Evolutionary conservation across 2,113 vertebrate genomes (phyloP).

Genomic region (Mesoclemmys tuberculata): DNA sequence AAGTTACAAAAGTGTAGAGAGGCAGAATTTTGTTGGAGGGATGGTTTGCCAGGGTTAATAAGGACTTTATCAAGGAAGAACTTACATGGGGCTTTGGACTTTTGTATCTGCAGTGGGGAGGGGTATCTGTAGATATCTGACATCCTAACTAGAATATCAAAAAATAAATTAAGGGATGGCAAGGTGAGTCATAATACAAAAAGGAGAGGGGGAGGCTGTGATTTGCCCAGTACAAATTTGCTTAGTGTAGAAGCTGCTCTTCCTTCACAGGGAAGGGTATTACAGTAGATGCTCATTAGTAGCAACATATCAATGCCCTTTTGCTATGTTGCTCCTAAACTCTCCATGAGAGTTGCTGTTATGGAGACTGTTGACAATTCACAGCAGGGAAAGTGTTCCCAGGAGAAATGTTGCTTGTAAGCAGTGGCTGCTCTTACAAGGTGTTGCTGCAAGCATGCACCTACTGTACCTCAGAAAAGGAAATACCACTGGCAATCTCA

Average conservation of each 20-base stretch:
- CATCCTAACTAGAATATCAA: neutral
- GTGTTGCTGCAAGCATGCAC: no score
- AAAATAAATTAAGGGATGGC: neutral
- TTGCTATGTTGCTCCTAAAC: no score
- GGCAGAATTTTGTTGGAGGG: neutral
- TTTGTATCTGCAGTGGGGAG: no score
- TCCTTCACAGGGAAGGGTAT: neutral
- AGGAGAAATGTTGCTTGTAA: no score
- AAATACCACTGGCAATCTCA: neutral
- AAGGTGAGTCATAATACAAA: neutral
- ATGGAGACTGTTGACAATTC: no score
- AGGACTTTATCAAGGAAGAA: neutral
- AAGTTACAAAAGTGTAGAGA: neutral
- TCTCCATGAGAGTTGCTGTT: no score
- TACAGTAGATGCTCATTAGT: neutral
- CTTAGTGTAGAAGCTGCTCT: neutral
- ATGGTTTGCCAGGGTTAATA: neutral
- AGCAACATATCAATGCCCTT: no score
- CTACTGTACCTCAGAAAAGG: neutral
- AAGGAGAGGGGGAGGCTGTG: neutral
- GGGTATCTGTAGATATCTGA: neutral
- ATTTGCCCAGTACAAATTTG: neutral
- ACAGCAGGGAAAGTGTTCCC: no score
- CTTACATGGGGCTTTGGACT: neutral
- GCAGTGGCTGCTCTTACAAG: no score